A percentile compares a stretch with the other conserved stretches of the same genome.
phyloP scores from a whole-genome alignment of 2,797 vertebrate genomes.

The Hipposideros larvatus region DNA sequence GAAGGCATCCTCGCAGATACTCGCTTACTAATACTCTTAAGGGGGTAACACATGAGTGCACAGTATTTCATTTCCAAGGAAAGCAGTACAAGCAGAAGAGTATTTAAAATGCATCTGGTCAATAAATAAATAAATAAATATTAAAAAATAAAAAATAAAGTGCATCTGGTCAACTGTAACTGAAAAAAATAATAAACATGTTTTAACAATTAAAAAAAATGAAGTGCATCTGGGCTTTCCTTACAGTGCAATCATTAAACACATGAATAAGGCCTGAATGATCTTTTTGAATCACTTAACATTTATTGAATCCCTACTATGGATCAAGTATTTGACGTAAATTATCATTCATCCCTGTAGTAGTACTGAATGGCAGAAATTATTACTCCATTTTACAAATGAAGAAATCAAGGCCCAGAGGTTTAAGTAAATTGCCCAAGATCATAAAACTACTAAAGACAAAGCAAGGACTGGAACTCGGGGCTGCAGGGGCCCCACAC shows the following conservation, averaged over 20 bases:
- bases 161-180: too few relatives aligned
- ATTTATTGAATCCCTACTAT: slow-evolving; percentile 2
- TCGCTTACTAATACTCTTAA: neutral
- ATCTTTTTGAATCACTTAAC: neutral
- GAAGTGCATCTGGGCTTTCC: neutral
- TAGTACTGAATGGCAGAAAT: neutral
- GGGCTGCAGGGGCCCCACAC: neutral
- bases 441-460: neutral
- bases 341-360: neutral
- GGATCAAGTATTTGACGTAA: slow-evolving; percentile 11
- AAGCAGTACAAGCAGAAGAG: slow-evolving; percentile 23
- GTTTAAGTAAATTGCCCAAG: neutral
- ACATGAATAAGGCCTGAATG: neutral
- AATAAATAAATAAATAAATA: too few relatives aligned
- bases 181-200: too few relatives aligned
- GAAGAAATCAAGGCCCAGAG: neutral
- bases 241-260: neutral
- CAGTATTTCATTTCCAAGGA: neutral
- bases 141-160: too few relatives aligned
- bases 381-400: neutral
- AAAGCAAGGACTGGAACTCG: neutral
- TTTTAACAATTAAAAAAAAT: too few relatives aligned
- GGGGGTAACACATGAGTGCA: neutral
- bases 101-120: neutral
- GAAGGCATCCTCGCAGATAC: neutral